Evolutionary conservation across 1,140 invertebrate species (phyloP).

Genomic region (Drosophila murphyi): DNA sequence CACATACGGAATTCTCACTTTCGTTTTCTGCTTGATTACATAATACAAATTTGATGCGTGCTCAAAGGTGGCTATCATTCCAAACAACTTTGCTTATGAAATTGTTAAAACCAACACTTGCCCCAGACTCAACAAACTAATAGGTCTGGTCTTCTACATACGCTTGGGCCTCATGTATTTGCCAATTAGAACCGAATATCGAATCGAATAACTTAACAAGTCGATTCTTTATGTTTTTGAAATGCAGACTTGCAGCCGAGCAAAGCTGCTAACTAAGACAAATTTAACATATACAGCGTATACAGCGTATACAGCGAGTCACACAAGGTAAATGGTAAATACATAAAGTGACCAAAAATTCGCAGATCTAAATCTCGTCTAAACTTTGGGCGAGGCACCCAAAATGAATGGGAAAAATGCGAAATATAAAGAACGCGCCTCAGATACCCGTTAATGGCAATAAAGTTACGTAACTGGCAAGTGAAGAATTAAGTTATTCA

Average conservation of each 20-base stretch:
- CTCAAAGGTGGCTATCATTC: neutral
- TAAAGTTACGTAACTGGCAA: slow-evolving; percentile 31
- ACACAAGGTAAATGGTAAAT: slow-evolving; percentile 3
- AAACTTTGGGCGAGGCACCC: slow-evolving; percentile 33
- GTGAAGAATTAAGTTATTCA: slow-evolving; percentile 27
- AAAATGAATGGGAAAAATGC: slow-evolving; percentile 1
- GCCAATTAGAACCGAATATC: slow-evolving; percentile 53
- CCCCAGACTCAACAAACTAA: slow-evolving; percentile 4
- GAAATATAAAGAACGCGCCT: neutral
- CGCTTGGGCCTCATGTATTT: slow-evolving; percentile 44
- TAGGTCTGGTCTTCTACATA: slow-evolving; percentile 30
- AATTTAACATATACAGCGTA: slow-evolving; percentile 55
- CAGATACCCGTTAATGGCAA: neutral
- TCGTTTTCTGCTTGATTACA: slow-evolving; percentile 59
- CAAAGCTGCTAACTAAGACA: slow-evolving; percentile 58
- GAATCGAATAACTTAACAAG: slow-evolving; percentile 62
- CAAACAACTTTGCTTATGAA: neutral
- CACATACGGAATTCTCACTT: slow-evolving; percentile 55
- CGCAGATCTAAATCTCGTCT: slow-evolving; percentile 16
- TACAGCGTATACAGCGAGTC: slow-evolving; percentile 22
- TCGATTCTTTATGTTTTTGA: slow-evolving; percentile 32
- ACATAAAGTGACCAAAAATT: neutral
- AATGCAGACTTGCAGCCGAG: slow-evolving; percentile 54
- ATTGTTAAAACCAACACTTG: slow-evolving; percentile 28
- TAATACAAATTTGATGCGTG: slow-evolving; percentile 28